phyloP scores from a whole-genome alignment of 2,888 invertebrate species.

The Athrips mouffetella region DNA sequence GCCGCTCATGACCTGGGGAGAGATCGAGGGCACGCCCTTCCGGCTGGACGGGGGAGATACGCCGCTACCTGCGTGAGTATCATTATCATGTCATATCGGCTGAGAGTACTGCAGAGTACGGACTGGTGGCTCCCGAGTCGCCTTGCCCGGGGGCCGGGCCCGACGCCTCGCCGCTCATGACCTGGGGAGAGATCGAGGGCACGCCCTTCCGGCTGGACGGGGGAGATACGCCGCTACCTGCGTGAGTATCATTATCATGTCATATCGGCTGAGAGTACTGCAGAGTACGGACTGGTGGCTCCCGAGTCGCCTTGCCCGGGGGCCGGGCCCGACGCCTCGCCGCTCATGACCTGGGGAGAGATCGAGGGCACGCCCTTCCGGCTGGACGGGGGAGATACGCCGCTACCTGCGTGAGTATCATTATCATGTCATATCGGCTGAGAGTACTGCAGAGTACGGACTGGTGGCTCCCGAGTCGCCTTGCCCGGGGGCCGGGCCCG shows the following conservation, averaged over 20 bases:
- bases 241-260: constrained; percentile 65
- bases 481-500: constrained; percentile 85
- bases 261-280: constrained; percentile 71
- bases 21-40: constrained; percentile 98
- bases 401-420: constrained; percentile 79
- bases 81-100: constrained; percentile 64
- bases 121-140: constrained; percentile 91
- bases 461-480: constrained; percentile 94
- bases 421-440: constrained; percentile 71
- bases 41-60: constrained; percentile 95
- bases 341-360: constrained; percentile 99
- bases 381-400: constrained; percentile 94
- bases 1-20: constrained; percentile 99
- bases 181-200: constrained; percentile 99
- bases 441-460: constrained; percentile 70
- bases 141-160: constrained; percentile 88
- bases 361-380: constrained; percentile 98
- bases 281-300: constrained; percentile 81
- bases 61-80: constrained; percentile 81
- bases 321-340: constrained; percentile 86
- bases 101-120: constrained; percentile 68
- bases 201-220: constrained; percentile 97
- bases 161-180: constrained; percentile 96
- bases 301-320: constrained; percentile 95
- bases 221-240: constrained; percentile 89